Percentiles rank a stretch among this genome's conserved stretches.
Evolutionary conservation across 2,888 invertebrate species (phyloP).

Genomic region (Chalcis sispes): DNA sequence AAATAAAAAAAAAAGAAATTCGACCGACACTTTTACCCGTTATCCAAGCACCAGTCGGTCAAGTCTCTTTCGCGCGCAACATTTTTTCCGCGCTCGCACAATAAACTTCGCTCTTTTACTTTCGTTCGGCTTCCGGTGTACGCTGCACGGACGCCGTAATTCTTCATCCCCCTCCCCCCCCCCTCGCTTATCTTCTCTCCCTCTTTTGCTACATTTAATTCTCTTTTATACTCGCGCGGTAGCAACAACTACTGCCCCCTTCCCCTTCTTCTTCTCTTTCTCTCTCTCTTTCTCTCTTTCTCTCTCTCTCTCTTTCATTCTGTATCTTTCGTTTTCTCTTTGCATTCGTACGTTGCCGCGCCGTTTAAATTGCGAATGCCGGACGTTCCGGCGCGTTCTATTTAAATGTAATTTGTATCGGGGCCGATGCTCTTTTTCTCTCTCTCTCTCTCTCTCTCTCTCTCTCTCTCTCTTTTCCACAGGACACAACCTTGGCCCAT

Average conservation of each 20-base stretch:
- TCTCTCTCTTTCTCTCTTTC: conserved; percentile 52
- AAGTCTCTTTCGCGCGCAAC: too few species aligned
- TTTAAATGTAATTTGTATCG: conserved; percentile 75
- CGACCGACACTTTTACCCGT: too few species aligned
- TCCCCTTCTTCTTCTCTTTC: conserved; percentile 52
- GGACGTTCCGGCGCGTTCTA: conserved; percentile 72
- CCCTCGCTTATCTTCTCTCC: conserved; percentile 36
- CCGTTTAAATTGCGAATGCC: conserved; percentile 75
- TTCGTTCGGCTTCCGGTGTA: too few species aligned
- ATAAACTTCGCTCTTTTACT: too few species aligned
- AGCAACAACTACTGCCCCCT: conserved; percentile 57
- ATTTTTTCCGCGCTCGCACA: neutral
- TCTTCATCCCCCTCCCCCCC: conserved; percentile 66
- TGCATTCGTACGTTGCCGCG: neutral
- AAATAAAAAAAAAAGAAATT: too few species aligned
- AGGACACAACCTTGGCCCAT: conserved; percentile 43
- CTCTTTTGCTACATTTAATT: conserved; percentile 46
- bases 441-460: conserved; percentile 37
- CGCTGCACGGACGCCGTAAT: too few species aligned
- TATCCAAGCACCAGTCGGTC: too few species aligned
- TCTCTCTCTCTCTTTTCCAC: neutral
- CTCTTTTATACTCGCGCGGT: conserved; percentile 54
- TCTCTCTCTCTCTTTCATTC: conserved; percentile 34
- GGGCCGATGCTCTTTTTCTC: conserved; percentile 42
- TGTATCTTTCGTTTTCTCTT: neutral